Conservation (phyloP, 64 coral and sea anemone genomes). For the Montipora foliosa region DNA sequence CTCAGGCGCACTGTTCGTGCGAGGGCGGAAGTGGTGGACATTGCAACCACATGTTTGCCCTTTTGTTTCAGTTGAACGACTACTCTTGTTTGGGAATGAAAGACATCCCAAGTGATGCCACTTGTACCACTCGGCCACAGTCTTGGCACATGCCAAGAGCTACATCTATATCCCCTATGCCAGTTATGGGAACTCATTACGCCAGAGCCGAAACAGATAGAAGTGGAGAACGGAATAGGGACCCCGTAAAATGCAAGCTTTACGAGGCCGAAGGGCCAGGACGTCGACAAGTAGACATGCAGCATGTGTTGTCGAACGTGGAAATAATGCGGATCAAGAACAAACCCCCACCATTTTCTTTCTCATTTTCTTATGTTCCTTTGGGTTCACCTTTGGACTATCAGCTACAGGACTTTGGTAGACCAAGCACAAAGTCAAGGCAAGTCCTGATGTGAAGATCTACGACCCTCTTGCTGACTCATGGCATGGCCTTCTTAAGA, state of each 20-base stretch:
- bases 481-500: too few species aligned
- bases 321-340: background rate
- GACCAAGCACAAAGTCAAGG: background rate
- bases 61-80: background rate
- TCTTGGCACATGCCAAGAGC: background rate
- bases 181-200: background rate
- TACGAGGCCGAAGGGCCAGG: background rate
- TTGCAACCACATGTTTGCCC: conserved; percentile 73
- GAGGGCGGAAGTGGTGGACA: conserved; percentile 16
- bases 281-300: background rate
- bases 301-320: background rate
- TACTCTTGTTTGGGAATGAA: too few species aligned
- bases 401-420: background rate
- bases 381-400: background rate
- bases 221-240: background rate
- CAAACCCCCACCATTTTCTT: too few species aligned
- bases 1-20: conserved; percentile 8
- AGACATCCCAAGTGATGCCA: too few species aligned
- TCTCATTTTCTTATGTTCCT: too few species aligned
- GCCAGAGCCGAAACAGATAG: background rate
- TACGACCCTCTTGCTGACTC: background rate
- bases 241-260: background rate
- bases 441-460: conserved; percentile 50
- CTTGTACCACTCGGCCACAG: too few species aligned
- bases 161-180: background rate